These are phyloP conservation scores for Ctenosaura bakeri DNA, from an alignment of 2,797 vertebrate genomes.

Conservation along the genomic window DNA sequence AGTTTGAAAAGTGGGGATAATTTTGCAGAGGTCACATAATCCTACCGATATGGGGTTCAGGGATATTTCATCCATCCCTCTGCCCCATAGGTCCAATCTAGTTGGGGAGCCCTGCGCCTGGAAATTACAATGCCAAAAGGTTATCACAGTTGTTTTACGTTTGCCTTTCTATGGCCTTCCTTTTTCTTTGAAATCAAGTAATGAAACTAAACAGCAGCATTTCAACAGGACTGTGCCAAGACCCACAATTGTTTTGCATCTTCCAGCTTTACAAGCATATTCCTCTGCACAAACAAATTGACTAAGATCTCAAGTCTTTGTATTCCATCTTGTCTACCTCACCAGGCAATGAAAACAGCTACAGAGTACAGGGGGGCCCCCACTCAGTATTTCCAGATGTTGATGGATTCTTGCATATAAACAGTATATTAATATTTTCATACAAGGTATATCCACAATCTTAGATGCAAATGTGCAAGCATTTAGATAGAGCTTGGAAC, in stretches of 20 bases:
- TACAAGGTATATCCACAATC: not conserved
- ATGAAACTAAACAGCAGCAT: not conserved
- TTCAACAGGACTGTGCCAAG: not conserved
- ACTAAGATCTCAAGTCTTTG: too few relatives aligned
- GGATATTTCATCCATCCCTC: too few relatives aligned
- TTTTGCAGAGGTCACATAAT: not conserved
- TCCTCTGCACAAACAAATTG: not conserved
- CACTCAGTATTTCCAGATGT: not conserved
- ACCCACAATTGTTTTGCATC: not conserved
- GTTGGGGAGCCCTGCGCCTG: not conserved
- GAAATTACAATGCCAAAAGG: not conserved
- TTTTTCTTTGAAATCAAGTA: not conserved
- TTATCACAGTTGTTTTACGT: not conserved
- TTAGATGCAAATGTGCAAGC: not conserved
- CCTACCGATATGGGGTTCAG: too few relatives aligned
- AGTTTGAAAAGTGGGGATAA: not conserved
- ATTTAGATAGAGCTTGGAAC: not conserved
- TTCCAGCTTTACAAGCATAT: not conserved
- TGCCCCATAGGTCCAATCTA: not conserved
- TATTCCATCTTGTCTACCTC: not conserved
- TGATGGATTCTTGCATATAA: not conserved
- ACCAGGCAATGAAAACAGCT: not conserved
- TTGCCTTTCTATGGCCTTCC: not conserved
- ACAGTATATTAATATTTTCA: not conserved
- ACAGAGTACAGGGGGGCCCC: not conserved